Evolutionary conservation across 2,113 vertebrate species (phyloP).

Genomic region (Cnemophilus loriae): DNA sequence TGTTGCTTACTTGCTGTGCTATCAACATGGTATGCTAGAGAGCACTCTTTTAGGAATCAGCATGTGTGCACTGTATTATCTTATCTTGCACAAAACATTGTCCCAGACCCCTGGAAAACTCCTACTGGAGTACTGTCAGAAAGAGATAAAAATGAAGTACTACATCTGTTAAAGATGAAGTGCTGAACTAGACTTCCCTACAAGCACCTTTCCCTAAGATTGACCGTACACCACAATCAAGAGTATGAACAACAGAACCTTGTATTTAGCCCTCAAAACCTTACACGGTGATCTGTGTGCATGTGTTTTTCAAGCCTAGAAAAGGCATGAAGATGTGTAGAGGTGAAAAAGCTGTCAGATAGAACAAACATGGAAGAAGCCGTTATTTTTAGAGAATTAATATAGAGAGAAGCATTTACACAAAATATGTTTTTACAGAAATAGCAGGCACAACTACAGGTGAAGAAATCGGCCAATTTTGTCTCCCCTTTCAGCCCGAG

Average conservation of each 20-base stretch:
- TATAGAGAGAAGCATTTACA: not conserved
- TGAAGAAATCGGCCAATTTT: not conserved
- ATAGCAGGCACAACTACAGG: not conserved
- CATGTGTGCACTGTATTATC: slow-evolving; percentile 23
- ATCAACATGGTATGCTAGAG: slow-evolving; percentile 10
- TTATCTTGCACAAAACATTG: slow-evolving; percentile 31
- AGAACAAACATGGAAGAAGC: not conserved
- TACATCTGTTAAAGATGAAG: not conserved
- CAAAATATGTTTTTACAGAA: not conserved
- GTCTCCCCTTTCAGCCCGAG: not conserved
- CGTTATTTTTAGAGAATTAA: not conserved
- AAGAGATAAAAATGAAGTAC: slow-evolving; percentile 58
- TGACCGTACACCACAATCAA: not conserved
- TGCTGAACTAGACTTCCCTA: slow-evolving; percentile 28
- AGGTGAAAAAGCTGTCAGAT: not conserved
- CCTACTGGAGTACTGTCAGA: slow-evolving; percentile 27
- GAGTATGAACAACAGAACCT: not conserved
- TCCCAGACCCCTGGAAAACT: not conserved
- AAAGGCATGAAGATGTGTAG: not conserved
- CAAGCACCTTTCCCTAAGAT: not conserved
- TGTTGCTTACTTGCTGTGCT: slow-evolving; percentile 32
- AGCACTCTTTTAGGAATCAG: slow-evolving; percentile 28
- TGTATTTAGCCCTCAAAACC: not conserved
- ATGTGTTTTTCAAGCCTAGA: not conserved
- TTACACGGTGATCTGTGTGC: not conserved